Base-by-base conservation (phyloP, 2,797 vertebrate species). In the Sphaeramia orbicularis region DNA sequence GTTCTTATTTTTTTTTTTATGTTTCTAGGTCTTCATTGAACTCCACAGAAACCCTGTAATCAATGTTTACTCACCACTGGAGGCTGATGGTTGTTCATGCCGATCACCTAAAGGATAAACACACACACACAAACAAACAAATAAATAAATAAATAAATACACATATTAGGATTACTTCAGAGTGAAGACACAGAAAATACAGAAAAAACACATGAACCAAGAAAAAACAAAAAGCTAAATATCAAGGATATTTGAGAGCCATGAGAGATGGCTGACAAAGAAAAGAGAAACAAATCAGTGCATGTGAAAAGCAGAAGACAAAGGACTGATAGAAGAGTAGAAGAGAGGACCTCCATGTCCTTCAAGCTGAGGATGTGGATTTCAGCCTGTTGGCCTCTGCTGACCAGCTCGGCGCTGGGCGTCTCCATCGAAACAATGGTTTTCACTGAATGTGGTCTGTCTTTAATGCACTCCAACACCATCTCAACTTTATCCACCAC, bases 341-440 rank as follows among this genome's bases (percentile, higher is more conserved):
- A 32, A 59, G 3, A 41, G 15, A 35, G 0, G 65, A 97, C 97
- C 95, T 97, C 96, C 70, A 96, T 65, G 35, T 95, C 91, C 80
- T 84, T 93, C 86, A 99, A 85, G 77, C 94, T 95, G 80, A 95
- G 66, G 61, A 99, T 15, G 76, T 96, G 92, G 18, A 99, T 92
- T 2, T 95, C 95, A 19, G 89, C 92, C 65, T 93, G 93, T 40
- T 91, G 92, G 43, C 94, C 96, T 72, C 83, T 87, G 41, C 87
- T 81, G 49, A 93, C 83, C 51, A 99, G 93, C 9, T 95, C 94
- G 0, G 4, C 21, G 7, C 93, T 88, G 37, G 93, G 96, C 16
- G 86, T 49, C 67, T 97, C 95, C 93, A 99, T 97, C 1, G 98
- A 43, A 14, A 98, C 75, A 11, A 99, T 82, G 49, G 88, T 95